phyloP scores from a whole-genome alignment of 2,888 invertebrate genomes.

The Morpho achilles region DNA sequence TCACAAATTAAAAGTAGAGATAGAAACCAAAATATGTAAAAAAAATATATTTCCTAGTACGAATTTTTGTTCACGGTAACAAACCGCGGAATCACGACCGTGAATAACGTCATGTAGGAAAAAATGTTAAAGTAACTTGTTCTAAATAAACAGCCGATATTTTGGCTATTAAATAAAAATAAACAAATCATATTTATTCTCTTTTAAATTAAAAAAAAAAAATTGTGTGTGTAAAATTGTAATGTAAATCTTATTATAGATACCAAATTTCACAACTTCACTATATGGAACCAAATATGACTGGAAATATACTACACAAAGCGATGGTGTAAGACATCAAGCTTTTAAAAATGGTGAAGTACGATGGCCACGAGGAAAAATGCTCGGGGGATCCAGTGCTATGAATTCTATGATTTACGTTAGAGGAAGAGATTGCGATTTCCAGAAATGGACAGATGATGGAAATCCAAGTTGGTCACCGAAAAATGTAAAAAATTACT shows the following conservation, averaged over 20 bases:
- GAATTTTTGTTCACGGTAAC: too few species aligned
- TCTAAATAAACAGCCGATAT: background rate
- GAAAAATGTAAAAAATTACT: conserved; percentile 63
- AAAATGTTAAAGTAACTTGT: background rate
- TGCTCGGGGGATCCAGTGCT: conserved; percentile 78
- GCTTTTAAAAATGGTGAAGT: conserved; percentile 67
- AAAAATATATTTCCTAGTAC: background rate
- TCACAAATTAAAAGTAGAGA: background rate
- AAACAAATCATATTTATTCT: background rate
- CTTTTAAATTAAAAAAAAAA: background rate
- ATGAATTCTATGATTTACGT: conserved; percentile 79
- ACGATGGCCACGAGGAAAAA: conserved; percentile 81
- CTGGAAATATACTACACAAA: conserved; percentile 91
- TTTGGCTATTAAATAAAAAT: too few species aligned
- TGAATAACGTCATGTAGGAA: background rate
- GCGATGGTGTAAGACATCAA: conserved; percentile 83
- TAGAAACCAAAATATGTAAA: background rate
- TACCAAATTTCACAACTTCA: background rate
- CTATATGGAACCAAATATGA: background rate
- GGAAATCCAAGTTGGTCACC: conserved; percentile 79
- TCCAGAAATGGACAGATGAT: conserved; percentile 67
- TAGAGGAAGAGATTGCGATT: conserved; percentile 71
- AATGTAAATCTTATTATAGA: background rate
- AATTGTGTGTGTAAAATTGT: background rate
- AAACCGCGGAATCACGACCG: too few species aligned